Evolutionary conservation across 1,140 invertebrate species (phyloP), one percentile per base, ranked within the genome.

Genomic region (Phocides pigmalion): DNA sequence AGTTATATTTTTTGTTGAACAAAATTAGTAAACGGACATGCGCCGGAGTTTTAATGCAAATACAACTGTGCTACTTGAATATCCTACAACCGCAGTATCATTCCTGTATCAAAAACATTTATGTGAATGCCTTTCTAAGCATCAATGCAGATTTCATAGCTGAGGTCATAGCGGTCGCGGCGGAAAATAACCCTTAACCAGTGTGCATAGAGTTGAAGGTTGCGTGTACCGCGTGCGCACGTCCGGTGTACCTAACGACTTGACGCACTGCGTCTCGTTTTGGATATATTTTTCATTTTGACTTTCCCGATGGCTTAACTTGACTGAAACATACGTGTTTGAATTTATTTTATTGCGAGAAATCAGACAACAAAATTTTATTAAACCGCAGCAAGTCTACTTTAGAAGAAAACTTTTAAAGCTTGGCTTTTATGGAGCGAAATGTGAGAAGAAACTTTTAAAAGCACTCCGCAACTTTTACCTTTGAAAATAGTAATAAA

Each of bases 111-210:
- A 58, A 58, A 58, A 44, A 58, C 39, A 20, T 58, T 58, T 58
- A 44, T 44, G 20, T 39, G 41, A 44, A 58, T 44, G 54, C 20
- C 54, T 44, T 44, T 58, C 54, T 58, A 58, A 44, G 54, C 54
- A 58, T 58, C 54, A 58, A 58, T 58, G 54, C 51, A 54, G 51
- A 54, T 54, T 54, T 54, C 51, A 54, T 54, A 54, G 51, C 51
- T 56, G 8, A 56, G 37, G 51, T 25, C 17, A 19, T 41, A 15
- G 11, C 15, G 12, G 6, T 20, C 16, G 11, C 6, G 19, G 42
- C 11, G 3, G 12, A 56, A 56, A 25, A 41, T 9, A 25, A 12
- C n/a, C 20, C 19, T 25, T 20, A 25, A 12, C 3, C 12, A 9
- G 20, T 11, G 12, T 16, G 11, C 20, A 22, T 9, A 42, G 14